Percentiles rank a stretch among this genome's conserved stretches.
Evolutionary conservation across 2,797 vertebrate species (phyloP).

Genomic region (Rhinella marina): DNA sequence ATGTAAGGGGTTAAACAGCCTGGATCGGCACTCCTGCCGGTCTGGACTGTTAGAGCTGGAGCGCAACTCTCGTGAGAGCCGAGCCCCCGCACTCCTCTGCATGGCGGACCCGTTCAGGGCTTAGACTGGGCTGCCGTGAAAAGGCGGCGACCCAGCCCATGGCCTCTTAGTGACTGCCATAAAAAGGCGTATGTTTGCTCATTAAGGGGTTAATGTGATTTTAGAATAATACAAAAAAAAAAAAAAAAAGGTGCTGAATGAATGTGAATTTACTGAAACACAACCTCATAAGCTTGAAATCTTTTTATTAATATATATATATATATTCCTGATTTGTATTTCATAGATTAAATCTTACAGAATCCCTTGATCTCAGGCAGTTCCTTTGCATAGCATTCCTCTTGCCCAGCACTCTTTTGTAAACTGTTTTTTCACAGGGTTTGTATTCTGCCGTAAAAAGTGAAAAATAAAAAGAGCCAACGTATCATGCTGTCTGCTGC

Average conservation of each 20-base stretch:
- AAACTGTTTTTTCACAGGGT: neutral
- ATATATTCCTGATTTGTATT: neutral
- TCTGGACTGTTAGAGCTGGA: too few species aligned
- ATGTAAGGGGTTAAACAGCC: too few species aligned
- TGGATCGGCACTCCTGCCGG: too few species aligned
- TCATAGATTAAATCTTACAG: neutral
- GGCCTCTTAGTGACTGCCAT: too few species aligned
- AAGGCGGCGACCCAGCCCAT: too few species aligned
- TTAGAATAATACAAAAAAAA: neutral
- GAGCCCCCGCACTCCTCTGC: too few species aligned
- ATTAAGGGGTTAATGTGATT: too few species aligned
- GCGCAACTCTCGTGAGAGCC: too few species aligned
- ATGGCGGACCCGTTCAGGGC: too few species aligned
- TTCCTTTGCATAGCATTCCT: neutral
- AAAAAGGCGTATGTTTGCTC: too few species aligned
- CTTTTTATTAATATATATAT: neutral
- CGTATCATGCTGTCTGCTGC: neutral
- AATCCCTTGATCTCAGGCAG: neutral
- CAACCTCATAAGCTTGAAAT: neutral
- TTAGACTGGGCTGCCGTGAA: too few species aligned
- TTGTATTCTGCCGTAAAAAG: neutral
- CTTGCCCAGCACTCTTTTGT: neutral
- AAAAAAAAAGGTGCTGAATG: neutral
- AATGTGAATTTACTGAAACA: neutral
- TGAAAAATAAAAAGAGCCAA: conserved; percentile 6